phyloP scores from a whole-genome alignment of 1,140 invertebrate genomes.

The Dendrolimus kikuchii region DNA sequence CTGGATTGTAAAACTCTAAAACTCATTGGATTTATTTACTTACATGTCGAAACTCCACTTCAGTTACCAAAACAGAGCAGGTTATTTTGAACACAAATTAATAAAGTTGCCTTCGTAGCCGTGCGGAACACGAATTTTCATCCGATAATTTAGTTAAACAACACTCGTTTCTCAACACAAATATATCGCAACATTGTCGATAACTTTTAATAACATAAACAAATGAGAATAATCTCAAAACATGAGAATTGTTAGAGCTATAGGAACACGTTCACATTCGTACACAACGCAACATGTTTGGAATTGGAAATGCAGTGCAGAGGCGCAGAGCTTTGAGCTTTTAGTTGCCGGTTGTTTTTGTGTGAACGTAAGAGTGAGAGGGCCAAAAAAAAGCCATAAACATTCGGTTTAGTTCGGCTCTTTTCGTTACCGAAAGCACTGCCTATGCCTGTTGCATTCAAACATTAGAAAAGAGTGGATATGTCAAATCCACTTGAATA shows the following conservation, averaged over 20 bases:
- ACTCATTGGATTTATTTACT: constrained; percentile 5
- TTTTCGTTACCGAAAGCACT: constrained; percentile 29
- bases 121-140: background rate
- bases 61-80: no score
- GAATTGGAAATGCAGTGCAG: constrained; percentile 11
- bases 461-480: constrained; percentile 32
- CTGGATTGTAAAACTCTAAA: no score
- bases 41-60: constrained; percentile 8
- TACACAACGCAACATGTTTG: constrained; percentile 27
- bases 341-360: constrained; percentile 42
- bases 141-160: constrained; percentile 14
- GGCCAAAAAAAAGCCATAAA: constrained; percentile 49
- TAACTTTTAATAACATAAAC: constrained; percentile 40
- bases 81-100: no score
- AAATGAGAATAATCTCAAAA: constrained; percentile 14
- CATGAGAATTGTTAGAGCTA: constrained; percentile 5
- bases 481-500: background rate
- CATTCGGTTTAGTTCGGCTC: constrained; percentile 48
- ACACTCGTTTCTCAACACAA: constrained; percentile 29
- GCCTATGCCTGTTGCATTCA: constrained; percentile 32
- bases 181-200: constrained; percentile 42
- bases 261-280: constrained; percentile 23
- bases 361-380: constrained; percentile 45
- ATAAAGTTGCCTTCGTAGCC: background rate
- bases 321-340: constrained; percentile 28